phyloP scores from a whole-genome alignment of 2,888 invertebrate genomes.

The Priapulus caudatus region DNA sequence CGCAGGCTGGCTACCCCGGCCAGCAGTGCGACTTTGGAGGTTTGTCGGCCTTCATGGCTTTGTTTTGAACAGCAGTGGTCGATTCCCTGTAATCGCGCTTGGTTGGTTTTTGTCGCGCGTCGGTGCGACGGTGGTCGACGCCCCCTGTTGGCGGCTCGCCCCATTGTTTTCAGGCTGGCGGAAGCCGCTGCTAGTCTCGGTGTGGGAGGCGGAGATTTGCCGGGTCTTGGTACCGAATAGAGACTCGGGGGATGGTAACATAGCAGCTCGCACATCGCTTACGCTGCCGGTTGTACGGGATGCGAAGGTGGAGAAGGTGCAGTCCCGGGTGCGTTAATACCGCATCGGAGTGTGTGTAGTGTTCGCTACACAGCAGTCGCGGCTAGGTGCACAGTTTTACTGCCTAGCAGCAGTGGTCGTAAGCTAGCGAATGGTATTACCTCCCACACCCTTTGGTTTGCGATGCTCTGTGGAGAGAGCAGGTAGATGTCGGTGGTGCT shows the following conservation, averaged over 20 bases:
- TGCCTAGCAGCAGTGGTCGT: too few species aligned
- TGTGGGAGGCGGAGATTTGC: not conserved
- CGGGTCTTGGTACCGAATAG: not conserved
- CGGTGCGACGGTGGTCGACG: not conserved
- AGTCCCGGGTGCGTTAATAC: too few species aligned
- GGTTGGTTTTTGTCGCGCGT: not conserved
- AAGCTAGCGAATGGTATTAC: too few species aligned
- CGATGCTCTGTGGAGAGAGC: too few species aligned
- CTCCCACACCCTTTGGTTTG: too few species aligned
- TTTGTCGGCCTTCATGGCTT: not conserved
- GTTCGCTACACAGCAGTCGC: too few species aligned
- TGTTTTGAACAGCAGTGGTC: not conserved
- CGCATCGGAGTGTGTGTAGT: too few species aligned
- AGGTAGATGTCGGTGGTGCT: too few species aligned
- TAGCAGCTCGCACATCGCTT: too few species aligned
- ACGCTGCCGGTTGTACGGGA: too few species aligned
- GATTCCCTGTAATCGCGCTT: not conserved
- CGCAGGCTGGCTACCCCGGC: not conserved
- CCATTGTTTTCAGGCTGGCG: not conserved
- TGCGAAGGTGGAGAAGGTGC: too few species aligned
- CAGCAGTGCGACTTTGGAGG: conserved; percentile 1
- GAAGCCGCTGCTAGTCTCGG: not conserved
- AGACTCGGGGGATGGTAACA: not conserved
- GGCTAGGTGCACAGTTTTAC: too few species aligned
- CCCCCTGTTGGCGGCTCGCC: not conserved